These are phyloP conservation scores for Bos indicus DNA, from an alignment of 2,113 vertebrate species.

Conservation along the genomic window DNA sequence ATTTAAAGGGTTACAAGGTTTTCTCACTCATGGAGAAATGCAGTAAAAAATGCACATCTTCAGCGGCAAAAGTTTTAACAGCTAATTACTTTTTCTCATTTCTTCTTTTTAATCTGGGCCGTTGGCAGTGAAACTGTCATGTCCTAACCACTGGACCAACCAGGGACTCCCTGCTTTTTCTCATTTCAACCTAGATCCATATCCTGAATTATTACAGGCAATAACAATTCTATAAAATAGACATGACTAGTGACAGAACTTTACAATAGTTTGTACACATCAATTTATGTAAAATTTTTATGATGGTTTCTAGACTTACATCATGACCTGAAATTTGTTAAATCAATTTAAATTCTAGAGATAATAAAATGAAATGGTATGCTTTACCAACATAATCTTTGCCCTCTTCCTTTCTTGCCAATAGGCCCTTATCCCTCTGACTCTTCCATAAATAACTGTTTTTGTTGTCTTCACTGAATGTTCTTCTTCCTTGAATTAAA, in stretches of 20 bases:
- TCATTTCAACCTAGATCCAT: not conserved
- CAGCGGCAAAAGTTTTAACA: constrained; percentile 16
- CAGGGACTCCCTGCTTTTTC: not conserved
- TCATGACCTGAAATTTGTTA: not conserved
- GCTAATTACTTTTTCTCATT: not conserved
- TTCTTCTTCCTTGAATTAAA: constrained; percentile 18
- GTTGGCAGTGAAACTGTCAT: not conserved
- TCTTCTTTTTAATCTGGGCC: not conserved
- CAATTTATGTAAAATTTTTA: not conserved
- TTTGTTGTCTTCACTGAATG: not conserved
- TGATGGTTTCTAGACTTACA: not conserved
- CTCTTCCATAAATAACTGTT: not conserved
- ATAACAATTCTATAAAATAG: not conserved
- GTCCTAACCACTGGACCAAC: not conserved
- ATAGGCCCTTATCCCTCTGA: not conserved
- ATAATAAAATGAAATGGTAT: not conserved
- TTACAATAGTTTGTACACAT: not conserved
- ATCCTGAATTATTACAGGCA: not conserved
- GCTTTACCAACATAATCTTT: not conserved
- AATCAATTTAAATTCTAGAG: not conserved
- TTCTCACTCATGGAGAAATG: not conserved
- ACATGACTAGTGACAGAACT: not conserved
- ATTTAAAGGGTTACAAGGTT: not conserved
- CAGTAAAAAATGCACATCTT: not conserved
- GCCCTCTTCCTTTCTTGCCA: not conserved